Evolutionary conservation across 2,113 vertebrate species (phyloP), one percentile per base, ranked within the genome.

Genomic region (Uria aalge): DNA sequence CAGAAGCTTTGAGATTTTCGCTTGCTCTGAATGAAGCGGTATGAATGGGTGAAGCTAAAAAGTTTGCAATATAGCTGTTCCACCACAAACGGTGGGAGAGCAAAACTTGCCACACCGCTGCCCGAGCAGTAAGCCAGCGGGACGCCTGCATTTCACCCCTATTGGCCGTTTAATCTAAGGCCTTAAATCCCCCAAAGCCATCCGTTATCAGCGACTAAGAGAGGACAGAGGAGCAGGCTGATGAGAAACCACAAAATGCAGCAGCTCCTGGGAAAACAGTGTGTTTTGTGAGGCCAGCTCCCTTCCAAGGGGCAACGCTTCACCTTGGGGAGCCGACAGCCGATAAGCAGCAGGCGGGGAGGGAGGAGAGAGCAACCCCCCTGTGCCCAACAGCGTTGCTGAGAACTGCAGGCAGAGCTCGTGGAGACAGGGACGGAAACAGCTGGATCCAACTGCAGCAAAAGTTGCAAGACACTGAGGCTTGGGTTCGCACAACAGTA

Each of bases 401-500:
- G 90, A 85, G 53, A 73, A 74, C 27, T 57, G 66, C 50, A 85
- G 48, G 74, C 56, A 82, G 59, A 85, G 38, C 29, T 59, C 12
- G 1, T 34, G 59, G 36, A 77, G 85, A 21, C 29, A 56, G 26
- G 36, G 63, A 48, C 40, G 76, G 60, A 96, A 94, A 96, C 68
- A 93, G 22, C 17, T 18, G 8, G 4, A 24, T 62, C 45, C 74
- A 75, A 5, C 50, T 64, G 41, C 73, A 83, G 71, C 62, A 71
- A 60, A 64, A 79, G 18, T 83, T 77, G 45, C 59, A 38, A 66
- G 83, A 57, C 6, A 8, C 60, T 5, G 29, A 52, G 40, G 23
- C 57, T 77, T 16, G 5, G 55, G 21, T 40, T 8, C 32, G 16
- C 40, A 34, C 0, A 0, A n/a, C 6, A 1, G 2, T 66, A 48